phyloP scores from a whole-genome alignment of 2,888 invertebrate genomes.

The Pocota personata region DNA sequence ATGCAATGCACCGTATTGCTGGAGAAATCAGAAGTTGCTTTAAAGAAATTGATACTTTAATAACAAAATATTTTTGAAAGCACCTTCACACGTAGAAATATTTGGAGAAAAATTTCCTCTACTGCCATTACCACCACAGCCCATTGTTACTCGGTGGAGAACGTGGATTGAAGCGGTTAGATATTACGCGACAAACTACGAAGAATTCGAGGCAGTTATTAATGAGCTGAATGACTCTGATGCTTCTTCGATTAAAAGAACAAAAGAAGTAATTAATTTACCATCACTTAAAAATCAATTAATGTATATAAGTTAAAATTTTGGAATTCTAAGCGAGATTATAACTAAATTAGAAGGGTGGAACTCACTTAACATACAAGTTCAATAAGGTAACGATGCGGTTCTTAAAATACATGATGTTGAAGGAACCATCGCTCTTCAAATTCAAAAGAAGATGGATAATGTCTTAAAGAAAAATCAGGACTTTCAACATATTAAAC shows the following conservation, averaged over 20 bases:
- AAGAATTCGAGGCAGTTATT: too few relatives aligned
- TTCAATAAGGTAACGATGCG: background rate
- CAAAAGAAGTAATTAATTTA: too few relatives aligned
- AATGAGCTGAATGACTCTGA: too few relatives aligned
- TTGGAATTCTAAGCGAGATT: too few relatives aligned
- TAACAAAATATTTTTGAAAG: background rate
- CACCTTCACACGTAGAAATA: background rate
- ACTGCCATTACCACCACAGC: background rate
- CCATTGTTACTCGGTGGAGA: background rate
- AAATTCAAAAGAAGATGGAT: too few relatives aligned
- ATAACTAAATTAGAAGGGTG: background rate
- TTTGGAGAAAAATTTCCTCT: background rate
- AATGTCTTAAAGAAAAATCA: background rate
- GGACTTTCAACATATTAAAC: background rate
- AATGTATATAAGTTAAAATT: too few relatives aligned
- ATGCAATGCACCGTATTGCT: slow-evolving; percentile 59
- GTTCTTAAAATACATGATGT: background rate
- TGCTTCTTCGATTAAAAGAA: too few relatives aligned
- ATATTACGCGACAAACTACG: background rate
- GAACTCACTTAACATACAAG: background rate
- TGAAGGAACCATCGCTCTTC: background rate
- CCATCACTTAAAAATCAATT: too few relatives aligned
- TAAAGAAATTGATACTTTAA: background rate
- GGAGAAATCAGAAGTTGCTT: background rate
- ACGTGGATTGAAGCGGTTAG: background rate